Evolutionary conservation across 1,140 invertebrate species (phyloP), one percentile per base, ranked within the genome.

Genomic region (Phymastichus coffea): DNA sequence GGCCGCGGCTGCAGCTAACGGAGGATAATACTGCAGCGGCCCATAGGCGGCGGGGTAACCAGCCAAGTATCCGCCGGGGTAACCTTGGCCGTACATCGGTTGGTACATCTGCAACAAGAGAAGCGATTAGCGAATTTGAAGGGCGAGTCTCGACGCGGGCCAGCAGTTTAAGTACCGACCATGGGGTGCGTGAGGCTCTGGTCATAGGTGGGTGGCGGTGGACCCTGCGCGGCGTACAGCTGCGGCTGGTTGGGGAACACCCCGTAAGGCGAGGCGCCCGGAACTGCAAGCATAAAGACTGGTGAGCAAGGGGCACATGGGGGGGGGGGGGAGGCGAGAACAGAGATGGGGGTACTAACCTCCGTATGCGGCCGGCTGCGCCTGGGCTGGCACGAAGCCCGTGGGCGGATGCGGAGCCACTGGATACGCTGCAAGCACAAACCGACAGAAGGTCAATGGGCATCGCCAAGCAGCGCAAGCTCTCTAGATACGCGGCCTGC

Each of bases 1-100:
- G 22, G 82, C 82, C 41, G 85, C 83, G 63, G 84, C 83, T 65
- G 86, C 80, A 72, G 86, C 82, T 74, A 87, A 76, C 9, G 86
- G 82, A 25, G 87, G 86, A 81, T 89, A 90, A 78, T 88, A 89
- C 72, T 85, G 85, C 68, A 86, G 77, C 17, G 87, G 87, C 63
- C 87, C 86, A 74, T 88, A 89, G 54, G 87, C 85, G 67, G 84
- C 81, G 38, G 87, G 87, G 82, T 89, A 90, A 53, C 87, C 86
- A 40, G 75, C 63, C 69, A 88, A 83, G 71, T 88, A 88, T 40
- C 85, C 85, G 20, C 76, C 77, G 9, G 87, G 87, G 76, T 89
- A 89, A 47, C 87, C 86, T 61, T 86, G 84, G 28, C 86, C 85
- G 66, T 88, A 88, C 85, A 88, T 87, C 12, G 86, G 87, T 53